phyloP scores from a whole-genome alignment of 2,888 invertebrate genomes.

The Nowickia ferox region DNA sequence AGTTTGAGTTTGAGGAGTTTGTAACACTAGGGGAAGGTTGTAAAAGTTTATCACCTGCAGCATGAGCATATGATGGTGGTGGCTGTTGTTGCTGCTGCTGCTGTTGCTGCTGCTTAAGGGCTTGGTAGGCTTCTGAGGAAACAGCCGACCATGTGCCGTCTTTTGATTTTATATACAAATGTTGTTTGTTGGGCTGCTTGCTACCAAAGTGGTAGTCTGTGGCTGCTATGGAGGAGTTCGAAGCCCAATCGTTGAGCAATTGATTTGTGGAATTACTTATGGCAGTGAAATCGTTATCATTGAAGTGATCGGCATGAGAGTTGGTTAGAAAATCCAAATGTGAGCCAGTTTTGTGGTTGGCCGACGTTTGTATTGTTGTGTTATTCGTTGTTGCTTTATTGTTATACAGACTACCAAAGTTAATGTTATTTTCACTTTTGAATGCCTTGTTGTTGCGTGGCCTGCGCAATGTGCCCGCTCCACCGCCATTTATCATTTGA shows the following conservation, averaged over 20 bases:
- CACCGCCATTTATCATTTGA: conserved; percentile 79
- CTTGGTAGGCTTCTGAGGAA: conserved; percentile 82
- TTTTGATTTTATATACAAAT: conserved; percentile 82
- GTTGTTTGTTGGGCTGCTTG: conserved; percentile 82
- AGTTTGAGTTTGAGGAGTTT: conserved; percentile 47
- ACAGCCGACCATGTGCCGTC: conserved; percentile 83
- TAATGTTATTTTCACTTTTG: conserved; percentile 83
- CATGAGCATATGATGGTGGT: conserved; percentile 71
- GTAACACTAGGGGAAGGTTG: conserved; percentile 69
- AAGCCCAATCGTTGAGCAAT: conserved; percentile 80
- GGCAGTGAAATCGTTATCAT: conserved; percentile 76
- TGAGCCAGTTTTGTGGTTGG: conserved; percentile 60
- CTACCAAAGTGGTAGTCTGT: conserved; percentile 78
- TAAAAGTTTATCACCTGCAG: conserved; percentile 77
- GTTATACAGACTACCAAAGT: conserved; percentile 75
- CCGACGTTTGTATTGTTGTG: conserved; percentile 21
- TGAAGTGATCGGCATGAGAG: conserved; percentile 67
- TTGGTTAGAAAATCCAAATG: conserved; percentile 79
- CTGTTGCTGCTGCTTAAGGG: conserved; percentile 78
- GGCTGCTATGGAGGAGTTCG: conserved; percentile 79
- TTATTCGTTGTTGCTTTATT: conserved; percentile 57
- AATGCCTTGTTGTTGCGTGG: conserved; percentile 82
- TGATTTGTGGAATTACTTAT: conserved; percentile 81
- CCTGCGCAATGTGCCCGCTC: conserved; percentile 81
- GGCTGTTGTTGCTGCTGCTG: conserved; percentile 75